These are phyloP conservation scores for Pelobates fuscus DNA, from an alignment of 2,113 vertebrate genomes.

Conservation along the genomic window DNA sequence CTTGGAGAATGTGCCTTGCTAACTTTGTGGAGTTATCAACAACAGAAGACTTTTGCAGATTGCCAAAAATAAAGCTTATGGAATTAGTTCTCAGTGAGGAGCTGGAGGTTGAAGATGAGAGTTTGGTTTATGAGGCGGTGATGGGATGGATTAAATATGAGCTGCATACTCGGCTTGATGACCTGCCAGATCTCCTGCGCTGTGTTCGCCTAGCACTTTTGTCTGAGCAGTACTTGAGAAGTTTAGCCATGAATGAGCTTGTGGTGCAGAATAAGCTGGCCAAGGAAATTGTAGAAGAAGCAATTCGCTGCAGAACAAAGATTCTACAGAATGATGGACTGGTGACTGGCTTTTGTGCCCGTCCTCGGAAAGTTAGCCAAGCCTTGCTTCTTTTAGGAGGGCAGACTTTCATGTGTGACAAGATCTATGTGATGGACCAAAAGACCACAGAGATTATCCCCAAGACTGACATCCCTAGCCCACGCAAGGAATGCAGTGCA, in stretches of 20 bases:
- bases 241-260: conserved; percentile 72
- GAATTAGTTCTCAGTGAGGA: conserved; percentile 81
- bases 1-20: conserved; percentile 79
- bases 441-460: conserved; percentile 80
- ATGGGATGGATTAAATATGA: conserved; percentile 81
- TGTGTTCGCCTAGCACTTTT: conserved; percentile 77
- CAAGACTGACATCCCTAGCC: conserved; percentile 81
- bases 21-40: conserved; percentile 73
- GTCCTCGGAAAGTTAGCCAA: conserved; percentile 79
- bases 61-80: conserved; percentile 77
- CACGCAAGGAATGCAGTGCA: conserved; percentile 81
- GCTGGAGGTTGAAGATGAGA: conserved; percentile 81
- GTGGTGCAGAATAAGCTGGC: conserved; percentile 77
- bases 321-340: conserved; percentile 82
- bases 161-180: conserved; percentile 63
- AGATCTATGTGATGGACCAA: conserved; percentile 80
- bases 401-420: conserved; percentile 83
- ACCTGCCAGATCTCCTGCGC: conserved; percentile 74
- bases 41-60: conserved; percentile 75
- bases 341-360: conserved; percentile 78
- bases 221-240: conserved; percentile 74
- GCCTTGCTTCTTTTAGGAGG: conserved; percentile 78
- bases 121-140: conserved; percentile 77
- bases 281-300: conserved; percentile 77
- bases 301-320: conserved; percentile 77